Evolutionary conservation across 2,888 invertebrate species (phyloP), one percentile per base, ranked within the genome.

Genomic region (Strigamia maritima): DNA sequence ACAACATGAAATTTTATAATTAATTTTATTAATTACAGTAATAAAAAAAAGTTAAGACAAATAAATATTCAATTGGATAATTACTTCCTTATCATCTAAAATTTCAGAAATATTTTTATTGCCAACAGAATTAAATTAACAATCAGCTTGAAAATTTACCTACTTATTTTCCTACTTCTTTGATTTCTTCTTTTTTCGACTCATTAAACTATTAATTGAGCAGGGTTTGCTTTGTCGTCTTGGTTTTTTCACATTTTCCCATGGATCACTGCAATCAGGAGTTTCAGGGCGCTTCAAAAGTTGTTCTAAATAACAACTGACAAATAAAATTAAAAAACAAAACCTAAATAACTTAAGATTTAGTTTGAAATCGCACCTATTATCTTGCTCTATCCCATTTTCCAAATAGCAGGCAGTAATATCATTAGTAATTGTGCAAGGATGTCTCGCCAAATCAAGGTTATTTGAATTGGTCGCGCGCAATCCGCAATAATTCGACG

Each of bases 291-390:
- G 22, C 40, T 76, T 76, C 76, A 76, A 22, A 40, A 76, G 28
- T 26, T 76, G 76, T 22, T 77, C 60, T 49, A 77, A 54, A 54
- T 54, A 77, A 26, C 49, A 77, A 31, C 77, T 77, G 19, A 14
- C 4, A 26, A 24, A 26, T 75, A 16, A 26, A 75, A 4, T 16
- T 31, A 10, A 19, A 19, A 75, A 26, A n/a, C 2, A 65, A 26
- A 24, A 22, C 24, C 4, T 65, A 10, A 14, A 16, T 31, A 12
- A 28, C 2, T 26, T 8, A 19, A 19, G 12, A 10, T 12, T 6
- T 2, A 10, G 6, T n/a, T n/a, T n/a, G 1, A 28, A 26, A 4
- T 28, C 31, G 8, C 3, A 26, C 19, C 26, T 31, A 35, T 28
- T 31, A 26, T 28, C 31, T 31, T 75, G 75, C 16, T 75, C 75